Conservation (phyloP, 2,888 invertebrate species). For the Drosophila planitibia region DNA sequence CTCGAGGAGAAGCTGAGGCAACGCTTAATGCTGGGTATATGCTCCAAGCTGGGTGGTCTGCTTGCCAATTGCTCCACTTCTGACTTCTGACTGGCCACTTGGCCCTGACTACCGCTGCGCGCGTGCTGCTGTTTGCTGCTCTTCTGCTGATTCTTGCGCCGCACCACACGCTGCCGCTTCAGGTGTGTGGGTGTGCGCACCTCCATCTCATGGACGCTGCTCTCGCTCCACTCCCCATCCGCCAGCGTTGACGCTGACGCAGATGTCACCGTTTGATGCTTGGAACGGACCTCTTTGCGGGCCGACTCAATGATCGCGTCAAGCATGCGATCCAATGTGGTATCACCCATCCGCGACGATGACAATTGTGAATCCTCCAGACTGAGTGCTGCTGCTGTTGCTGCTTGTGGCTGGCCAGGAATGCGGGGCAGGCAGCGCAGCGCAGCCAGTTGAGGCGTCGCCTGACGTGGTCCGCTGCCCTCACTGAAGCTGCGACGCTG, state of each 20-base stretch:
- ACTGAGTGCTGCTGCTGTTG: neutral
- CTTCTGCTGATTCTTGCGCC: conserved; percentile 79
- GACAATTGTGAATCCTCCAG: conserved; percentile 72
- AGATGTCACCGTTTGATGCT: conserved; percentile 17
- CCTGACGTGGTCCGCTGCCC: conserved; percentile 71
- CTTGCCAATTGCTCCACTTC: neutral
- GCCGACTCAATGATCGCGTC: conserved; percentile 85
- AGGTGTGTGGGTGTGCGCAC: conserved; percentile 84
- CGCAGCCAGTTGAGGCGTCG: conserved; percentile 57
- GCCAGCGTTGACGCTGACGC: conserved; percentile 5
- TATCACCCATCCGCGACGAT: conserved; percentile 84
- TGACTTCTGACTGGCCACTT: neutral
- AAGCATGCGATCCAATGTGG: conserved; percentile 84
- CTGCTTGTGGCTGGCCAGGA: conserved; percentile 1
- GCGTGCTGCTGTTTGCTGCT: neutral
- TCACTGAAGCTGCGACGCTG: conserved; percentile 70
- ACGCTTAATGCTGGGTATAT: conserved; percentile 86
- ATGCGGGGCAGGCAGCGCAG: conserved; percentile 58
- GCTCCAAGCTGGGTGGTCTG: conserved; percentile 41
- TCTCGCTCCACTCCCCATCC: conserved; percentile 69
- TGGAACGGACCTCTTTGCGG: conserved; percentile 78
- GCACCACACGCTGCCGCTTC: conserved; percentile 83
- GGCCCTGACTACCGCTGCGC: neutral
- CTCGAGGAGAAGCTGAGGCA: conserved; percentile 88
- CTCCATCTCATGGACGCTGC: conserved; percentile 85